Conservation (phyloP, 2,888 invertebrate species). For the Agriopis leucophaearia region DNA sequence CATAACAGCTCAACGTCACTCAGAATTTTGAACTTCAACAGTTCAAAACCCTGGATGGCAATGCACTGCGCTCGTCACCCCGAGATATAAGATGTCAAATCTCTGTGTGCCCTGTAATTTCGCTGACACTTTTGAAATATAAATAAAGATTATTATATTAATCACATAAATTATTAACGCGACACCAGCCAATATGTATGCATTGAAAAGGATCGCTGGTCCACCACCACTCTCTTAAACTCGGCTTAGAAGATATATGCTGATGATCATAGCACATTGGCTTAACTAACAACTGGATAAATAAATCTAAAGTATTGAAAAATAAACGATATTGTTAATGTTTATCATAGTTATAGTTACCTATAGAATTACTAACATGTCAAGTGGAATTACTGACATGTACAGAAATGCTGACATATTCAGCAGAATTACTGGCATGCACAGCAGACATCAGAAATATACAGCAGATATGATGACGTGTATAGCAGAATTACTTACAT, state of each 20-base stretch:
- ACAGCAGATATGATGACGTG: neutral
- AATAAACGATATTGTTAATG: neutral
- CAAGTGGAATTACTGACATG: neutral
- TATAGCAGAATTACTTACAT: neutral
- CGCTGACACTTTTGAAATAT: too few species aligned
- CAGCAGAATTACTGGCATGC: neutral
- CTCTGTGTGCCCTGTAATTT: too few species aligned
- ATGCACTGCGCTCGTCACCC: too few species aligned
- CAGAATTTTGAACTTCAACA: too few species aligned
- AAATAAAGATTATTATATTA: neutral
- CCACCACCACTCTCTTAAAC: conserved; percentile 49
- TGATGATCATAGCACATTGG: neutral
- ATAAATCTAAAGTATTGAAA: neutral
- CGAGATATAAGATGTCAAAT: too few species aligned
- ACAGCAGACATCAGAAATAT: neutral
- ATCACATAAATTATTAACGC: neutral
- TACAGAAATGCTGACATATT: neutral
- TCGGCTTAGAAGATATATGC: neutral
- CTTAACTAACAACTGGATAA: neutral
- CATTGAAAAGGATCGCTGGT: conserved; percentile 57
- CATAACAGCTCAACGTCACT: too few species aligned
- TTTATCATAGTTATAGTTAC: neutral
- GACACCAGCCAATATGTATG: conserved; percentile 74
- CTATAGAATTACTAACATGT: neutral
- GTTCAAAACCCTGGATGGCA: too few species aligned